Percentiles rank a stretch among this genome's conserved stretches.
Conservation (phyloP, 2,113 vertebrate species). For the Myrmecophaga tridactyla region DNA sequence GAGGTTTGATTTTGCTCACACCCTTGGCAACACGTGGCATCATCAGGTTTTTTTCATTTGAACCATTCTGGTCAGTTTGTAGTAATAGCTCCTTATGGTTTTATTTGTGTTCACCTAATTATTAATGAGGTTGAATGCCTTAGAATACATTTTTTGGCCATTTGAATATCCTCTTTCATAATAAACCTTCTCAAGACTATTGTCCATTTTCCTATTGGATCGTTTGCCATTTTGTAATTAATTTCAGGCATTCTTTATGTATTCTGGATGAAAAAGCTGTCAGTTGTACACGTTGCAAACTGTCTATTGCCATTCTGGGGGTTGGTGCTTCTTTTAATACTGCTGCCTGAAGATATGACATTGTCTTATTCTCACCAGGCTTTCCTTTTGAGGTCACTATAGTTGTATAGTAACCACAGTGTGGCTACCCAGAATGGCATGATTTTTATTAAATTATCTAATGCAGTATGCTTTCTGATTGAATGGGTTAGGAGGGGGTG, state of each 20-base stretch:
- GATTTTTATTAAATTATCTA: constrained; percentile 51
- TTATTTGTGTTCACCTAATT: too few species aligned
- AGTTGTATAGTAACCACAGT: constrained; percentile 38
- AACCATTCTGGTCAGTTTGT: not conserved
- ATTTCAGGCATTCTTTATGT: not conserved
- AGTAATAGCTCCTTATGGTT: not conserved
- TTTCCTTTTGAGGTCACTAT: not conserved
- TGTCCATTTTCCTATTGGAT: not conserved
- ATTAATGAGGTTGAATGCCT: not conserved
- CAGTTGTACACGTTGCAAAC: not conserved
- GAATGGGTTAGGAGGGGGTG: constrained; percentile 57
- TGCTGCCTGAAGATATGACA: not conserved
- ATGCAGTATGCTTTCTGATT: constrained; percentile 59
- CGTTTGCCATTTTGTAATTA: not conserved
- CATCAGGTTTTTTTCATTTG: not conserved
- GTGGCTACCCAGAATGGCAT: constrained; percentile 56
- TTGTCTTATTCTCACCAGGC: not conserved
- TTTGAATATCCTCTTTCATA: not conserved
- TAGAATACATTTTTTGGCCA: not conserved
- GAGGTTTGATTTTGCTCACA: not conserved
- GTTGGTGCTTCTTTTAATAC: not conserved
- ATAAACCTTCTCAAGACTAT: not conserved
- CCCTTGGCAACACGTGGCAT: not conserved
- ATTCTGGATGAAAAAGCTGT: not conserved
- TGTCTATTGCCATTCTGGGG: not conserved